Evolutionary conservation across 2,797 vertebrate species (phyloP), one percentile per base, ranked within the genome.

Genomic region (Phoeniculus purpureus): DNA sequence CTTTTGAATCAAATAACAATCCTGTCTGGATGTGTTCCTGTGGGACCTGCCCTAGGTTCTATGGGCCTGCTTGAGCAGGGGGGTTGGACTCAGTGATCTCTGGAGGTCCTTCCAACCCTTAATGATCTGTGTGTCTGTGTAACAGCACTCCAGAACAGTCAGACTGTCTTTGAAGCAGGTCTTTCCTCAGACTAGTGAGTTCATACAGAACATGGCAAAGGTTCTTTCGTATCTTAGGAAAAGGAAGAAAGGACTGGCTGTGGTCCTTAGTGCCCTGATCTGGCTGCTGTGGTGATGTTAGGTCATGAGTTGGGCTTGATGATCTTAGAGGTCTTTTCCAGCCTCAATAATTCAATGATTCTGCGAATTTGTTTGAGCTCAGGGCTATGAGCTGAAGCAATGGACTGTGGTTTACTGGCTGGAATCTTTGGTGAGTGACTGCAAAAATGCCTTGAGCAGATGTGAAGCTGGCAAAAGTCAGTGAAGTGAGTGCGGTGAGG

Each of bases 1-100:
- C 90, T 94, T 90, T 80, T 96, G 86, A 92, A 58, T 95, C 95
- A 97, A 83, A 56, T 37, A 93, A 43, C 43, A 43, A 13, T 43
- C 43, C 13, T 6, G 43, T 43, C 43, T 43, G 43, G 43, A 43
- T 43, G 43, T 14, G 43, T 43, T 43, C 43, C 43, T 43, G 16
- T 43, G 43, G 10, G 43, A 43, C 43, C 43, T 43, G 43, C 43
- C 43, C 43, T 43, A 43, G 43, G 43, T 43, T 43, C 43, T 43
- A 43, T 16, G 43, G 43, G 13, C 43, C 43, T 43, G 43, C 43
- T 43, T 43, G 43, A 43, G 43, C 43, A 43, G 43, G 43, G 43
- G 43, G 43, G 13, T 43, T 43, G 10, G 43, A 15, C 43, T 43
- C 43, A 43, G 14, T 43, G 43, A 43, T 16, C 43, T 43, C 43